These are phyloP conservation scores for Eristalis tenax DNA, from an alignment of 2,888 invertebrate species.

Conservation along the genomic window DNA sequence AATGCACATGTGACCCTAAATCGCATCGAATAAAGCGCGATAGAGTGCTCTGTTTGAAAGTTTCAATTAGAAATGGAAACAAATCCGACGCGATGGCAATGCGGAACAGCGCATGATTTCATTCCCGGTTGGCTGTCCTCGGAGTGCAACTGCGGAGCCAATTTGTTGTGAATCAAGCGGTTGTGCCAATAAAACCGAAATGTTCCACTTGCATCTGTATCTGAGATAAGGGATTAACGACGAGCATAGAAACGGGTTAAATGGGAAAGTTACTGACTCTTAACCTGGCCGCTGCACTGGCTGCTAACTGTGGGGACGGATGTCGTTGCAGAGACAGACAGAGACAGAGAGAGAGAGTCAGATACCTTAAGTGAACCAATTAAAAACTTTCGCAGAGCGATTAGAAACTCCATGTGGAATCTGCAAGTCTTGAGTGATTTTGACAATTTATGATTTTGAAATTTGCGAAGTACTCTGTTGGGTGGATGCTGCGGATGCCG, in stretches of 20 bases:
- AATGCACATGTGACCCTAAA: background rate
- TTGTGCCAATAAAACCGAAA: constrained; percentile 5
- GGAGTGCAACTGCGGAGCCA: constrained; percentile 16
- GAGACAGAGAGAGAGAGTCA: background rate
- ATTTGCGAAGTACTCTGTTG: background rate
- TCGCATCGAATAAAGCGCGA: background rate
- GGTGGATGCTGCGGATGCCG: background rate
- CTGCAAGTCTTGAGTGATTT: background rate
- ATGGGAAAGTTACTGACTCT: background rate
- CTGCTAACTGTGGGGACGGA: background rate
- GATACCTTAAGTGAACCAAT: background rate
- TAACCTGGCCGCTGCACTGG: background rate
- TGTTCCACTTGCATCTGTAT: constrained; percentile 9
- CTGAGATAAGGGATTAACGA: constrained; percentile 12
- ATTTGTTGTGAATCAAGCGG: constrained; percentile 14
- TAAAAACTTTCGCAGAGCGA: background rate
- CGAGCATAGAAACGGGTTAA: background rate
- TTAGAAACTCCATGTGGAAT: background rate
- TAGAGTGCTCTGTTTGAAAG: background rate
- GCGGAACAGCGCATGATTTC: background rate
- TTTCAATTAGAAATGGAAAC: background rate
- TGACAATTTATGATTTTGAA: background rate
- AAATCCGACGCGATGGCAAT: background rate
- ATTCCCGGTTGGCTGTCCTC: background rate
- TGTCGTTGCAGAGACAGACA: background rate